Evolutionary conservation across 1,140 invertebrate genomes (phyloP), one percentile per base, ranked within the genome.

Genomic region (Triops longicaudatus): DNA sequence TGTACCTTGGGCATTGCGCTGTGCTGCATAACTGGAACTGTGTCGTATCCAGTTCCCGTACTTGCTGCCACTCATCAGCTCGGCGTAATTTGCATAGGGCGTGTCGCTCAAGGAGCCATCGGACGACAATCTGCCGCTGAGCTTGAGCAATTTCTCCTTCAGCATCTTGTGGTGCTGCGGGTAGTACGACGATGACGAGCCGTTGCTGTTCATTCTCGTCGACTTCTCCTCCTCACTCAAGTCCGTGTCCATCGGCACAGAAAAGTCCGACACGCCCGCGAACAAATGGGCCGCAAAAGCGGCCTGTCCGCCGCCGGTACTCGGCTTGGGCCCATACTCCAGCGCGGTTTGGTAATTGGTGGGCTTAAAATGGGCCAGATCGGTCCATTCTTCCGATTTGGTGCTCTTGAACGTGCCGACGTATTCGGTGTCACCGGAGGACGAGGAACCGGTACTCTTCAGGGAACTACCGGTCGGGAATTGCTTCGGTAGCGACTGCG

Each of bases 71-170:
- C 50, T 63, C 50, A 63, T 63, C 14, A 63, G 4, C n/a, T 63
- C 50, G 50, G 50, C 50, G 78, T 82, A 82, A 7, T 81, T 81
- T 7, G 83, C 82, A 78, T 89, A 89, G 77, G 85, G 87, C 77
- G 86, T 87, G 81, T 95, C 93, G 43, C 92, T 94, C 2, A 94
- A 85, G 71, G 92, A 93, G 9, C 93, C 93, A 82, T 83, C 83
- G 41, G 79, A 79, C 75, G 78, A 76, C 27, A 74, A 42, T 22
- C 78, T 78, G 22, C 76, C 80, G 79, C 75, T 80, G 73, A 73
- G 78, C 26, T 77, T 77, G 37, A 77, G 41, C 42, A 72, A 73
- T 31, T 77, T 77, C 72, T 77, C 76, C 31, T 77, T 77, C 37
- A 73, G 72, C n/a, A 72, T 71, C 26, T 73, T 37, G n/a, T 77